These are phyloP conservation scores for Baccha elongata DNA, from an alignment of 2,888 invertebrate genomes.

Conservation along the genomic window DNA sequence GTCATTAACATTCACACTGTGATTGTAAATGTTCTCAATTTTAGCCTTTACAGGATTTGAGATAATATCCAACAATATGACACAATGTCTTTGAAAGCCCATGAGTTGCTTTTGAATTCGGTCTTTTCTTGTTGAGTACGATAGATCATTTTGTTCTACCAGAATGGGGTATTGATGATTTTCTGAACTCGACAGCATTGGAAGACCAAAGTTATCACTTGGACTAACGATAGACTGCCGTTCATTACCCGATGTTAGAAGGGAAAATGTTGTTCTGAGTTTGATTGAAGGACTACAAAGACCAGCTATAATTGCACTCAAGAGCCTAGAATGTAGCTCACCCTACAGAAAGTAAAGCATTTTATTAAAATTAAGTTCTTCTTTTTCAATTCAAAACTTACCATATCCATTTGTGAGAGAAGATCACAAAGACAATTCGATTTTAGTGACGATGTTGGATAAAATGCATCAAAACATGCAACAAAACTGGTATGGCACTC, in stretches of 20 bases:
- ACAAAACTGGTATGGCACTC: slow-evolving; percentile 96
- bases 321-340: slow-evolving; percentile 83
- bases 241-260: slow-evolving; percentile 83
- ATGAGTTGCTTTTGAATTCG: slow-evolving; percentile 81
- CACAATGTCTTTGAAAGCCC: slow-evolving; percentile 89
- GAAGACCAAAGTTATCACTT: slow-evolving; percentile 87
- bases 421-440: slow-evolving; percentile 96
- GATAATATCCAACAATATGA: slow-evolving; percentile 91
- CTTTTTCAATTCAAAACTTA: slow-evolving; percentile 80
- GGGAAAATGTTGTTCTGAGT: slow-evolving; percentile 89
- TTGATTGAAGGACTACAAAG: slow-evolving; percentile 91
- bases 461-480: slow-evolving; percentile 97
- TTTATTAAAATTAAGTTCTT: too few species aligned
- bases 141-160: slow-evolving; percentile 90
- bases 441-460: slow-evolving; percentile 95
- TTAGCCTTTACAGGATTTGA: slow-evolving; percentile 88
- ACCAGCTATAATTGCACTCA: slow-evolving; percentile 92
- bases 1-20: slow-evolving; percentile 81
- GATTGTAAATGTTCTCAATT: slow-evolving; percentile 81
- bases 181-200: slow-evolving; percentile 86
- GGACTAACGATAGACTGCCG: slow-evolving; percentile 85
- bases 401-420: slow-evolving; percentile 88
- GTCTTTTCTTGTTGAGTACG: slow-evolving; percentile 84
- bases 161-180: slow-evolving; percentile 89
- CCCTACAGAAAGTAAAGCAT: slow-evolving; percentile 51